phyloP scores from a whole-genome alignment of 2,113 vertebrate species.

The Petroica traversi region DNA sequence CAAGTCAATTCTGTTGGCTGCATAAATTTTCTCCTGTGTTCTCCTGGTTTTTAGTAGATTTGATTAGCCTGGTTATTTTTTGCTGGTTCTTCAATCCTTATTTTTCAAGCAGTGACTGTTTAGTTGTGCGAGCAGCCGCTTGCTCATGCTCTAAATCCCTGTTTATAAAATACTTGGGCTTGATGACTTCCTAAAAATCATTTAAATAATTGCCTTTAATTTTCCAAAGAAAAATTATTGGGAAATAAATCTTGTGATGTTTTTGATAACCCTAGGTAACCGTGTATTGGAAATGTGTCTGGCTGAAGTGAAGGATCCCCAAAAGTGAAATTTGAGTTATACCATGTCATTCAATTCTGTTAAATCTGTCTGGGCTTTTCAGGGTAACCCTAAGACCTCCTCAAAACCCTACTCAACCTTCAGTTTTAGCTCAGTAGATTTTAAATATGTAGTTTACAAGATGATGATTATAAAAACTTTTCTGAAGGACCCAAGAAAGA shows the following conservation, averaged over 20 bases:
- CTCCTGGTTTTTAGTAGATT: neutral
- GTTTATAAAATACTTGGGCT: neutral
- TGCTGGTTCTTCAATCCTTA: neutral
- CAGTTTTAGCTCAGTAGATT: neutral
- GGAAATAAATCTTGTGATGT: neutral
- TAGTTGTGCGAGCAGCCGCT: neutral
- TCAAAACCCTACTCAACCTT: neutral
- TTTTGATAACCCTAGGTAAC: neutral
- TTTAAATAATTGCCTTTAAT: neutral
- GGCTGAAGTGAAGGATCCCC: neutral
- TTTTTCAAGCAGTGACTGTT: neutral
- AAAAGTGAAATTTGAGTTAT: neutral
- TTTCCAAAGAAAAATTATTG: neutral
- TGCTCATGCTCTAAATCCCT: neutral
- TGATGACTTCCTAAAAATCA: neutral
- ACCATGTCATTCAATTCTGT: neutral
- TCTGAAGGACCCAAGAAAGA: neutral
- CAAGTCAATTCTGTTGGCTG: neutral
- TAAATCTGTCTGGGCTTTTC: neutral
- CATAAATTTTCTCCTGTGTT: neutral
- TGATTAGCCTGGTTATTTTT: neutral
- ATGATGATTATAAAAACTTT: neutral
- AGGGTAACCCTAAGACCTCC: neutral
- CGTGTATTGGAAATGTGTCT: neutral
- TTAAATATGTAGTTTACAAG: neutral